These are phyloP conservation scores for Anguilla pacifica DNA, from an alignment of 2,797 vertebrate species.

Conservation along the genomic window DNA sequence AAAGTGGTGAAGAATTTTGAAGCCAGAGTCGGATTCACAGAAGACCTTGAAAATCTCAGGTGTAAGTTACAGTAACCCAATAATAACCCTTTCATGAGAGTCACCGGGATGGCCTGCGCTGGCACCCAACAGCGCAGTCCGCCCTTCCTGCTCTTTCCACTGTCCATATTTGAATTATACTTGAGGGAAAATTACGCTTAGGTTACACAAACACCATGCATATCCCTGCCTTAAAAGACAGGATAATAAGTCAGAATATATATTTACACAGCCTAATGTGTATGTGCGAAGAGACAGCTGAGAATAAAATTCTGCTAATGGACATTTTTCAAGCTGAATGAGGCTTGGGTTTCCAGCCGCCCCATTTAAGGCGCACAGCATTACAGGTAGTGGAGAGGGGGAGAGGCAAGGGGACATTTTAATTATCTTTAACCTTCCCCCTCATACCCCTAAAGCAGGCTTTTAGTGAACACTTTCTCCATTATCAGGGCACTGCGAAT, in stretches of 20 bases:
- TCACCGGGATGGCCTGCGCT: neutral
- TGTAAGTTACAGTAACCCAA: constrained; percentile 71
- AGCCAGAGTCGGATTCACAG: constrained; percentile 74
- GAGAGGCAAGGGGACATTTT: neutral
- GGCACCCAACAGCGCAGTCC: constrained; percentile 14
- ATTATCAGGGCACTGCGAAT: constrained; percentile 57
- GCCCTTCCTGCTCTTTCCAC: constrained; percentile 19
- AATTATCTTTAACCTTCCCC: neutral
- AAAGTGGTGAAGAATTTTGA: constrained; percentile 82
- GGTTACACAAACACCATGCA: constrained; percentile 64
- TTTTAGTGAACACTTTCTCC: constrained; percentile 39
- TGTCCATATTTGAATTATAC: constrained; percentile 66
- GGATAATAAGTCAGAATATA: constrained; percentile 76
- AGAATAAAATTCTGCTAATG: constrained; percentile 30
- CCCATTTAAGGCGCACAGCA: neutral
- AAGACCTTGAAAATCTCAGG: constrained; percentile 84
- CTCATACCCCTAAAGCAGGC: neutral
- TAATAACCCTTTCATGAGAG: constrained; percentile 55
- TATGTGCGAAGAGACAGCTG: constrained; percentile 55
- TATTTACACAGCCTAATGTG: constrained; percentile 77
- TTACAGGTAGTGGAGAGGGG: neutral
- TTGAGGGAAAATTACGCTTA: constrained; percentile 64
- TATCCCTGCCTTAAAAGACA: constrained; percentile 73
- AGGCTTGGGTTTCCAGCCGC: neutral
- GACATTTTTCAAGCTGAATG: neutral